Percentiles rank a stretch among this genome's conserved stretches.
Evolutionary conservation across 2,797 vertebrate species (phyloP).

Genomic region (Tiaroga cobitis): DNA sequence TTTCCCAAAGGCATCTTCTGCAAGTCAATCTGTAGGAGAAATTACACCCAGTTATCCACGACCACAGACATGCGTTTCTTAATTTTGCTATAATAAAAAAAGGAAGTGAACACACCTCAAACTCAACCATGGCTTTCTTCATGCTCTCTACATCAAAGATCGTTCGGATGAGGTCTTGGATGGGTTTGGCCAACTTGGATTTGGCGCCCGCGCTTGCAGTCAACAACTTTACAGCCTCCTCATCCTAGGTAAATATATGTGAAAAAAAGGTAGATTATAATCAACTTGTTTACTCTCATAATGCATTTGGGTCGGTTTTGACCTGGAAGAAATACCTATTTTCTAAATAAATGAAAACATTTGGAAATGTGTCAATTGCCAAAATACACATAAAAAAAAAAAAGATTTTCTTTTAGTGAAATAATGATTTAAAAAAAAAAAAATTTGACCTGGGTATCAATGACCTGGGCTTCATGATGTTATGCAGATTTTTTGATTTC

Average conservation of each 20-base stretch:
- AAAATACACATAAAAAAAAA: background rate
- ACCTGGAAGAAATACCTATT: background rate
- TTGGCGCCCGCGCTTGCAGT: conserved; percentile 88
- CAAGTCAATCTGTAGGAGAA: conserved; percentile 88
- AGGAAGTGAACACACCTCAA: conserved; percentile 81
- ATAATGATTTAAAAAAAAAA: background rate
- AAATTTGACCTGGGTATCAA: background rate
- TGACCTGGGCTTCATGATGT: background rate
- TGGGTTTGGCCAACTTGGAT: conserved; percentile 87
- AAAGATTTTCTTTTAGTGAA: background rate
- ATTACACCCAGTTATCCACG: conserved; percentile 3
- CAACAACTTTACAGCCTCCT: conserved; percentile 93
- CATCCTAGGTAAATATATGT: conserved; percentile 79
- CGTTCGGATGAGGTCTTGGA: conserved; percentile 94
- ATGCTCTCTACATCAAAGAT: conserved; percentile 99
- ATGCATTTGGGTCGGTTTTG: background rate
- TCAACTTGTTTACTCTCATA: background rate
- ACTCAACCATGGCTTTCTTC: conserved; percentile 99
- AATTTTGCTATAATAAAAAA: background rate
- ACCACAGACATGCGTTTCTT: background rate
- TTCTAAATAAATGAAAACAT: background rate
- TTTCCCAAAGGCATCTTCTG: conserved; percentile 99
- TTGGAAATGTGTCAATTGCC: background rate
- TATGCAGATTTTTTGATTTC: background rate
- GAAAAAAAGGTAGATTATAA: background rate